Evolutionary conservation across 1,140 invertebrate genomes (phyloP).

Genomic region (Melanaphis sacchari): DNA sequence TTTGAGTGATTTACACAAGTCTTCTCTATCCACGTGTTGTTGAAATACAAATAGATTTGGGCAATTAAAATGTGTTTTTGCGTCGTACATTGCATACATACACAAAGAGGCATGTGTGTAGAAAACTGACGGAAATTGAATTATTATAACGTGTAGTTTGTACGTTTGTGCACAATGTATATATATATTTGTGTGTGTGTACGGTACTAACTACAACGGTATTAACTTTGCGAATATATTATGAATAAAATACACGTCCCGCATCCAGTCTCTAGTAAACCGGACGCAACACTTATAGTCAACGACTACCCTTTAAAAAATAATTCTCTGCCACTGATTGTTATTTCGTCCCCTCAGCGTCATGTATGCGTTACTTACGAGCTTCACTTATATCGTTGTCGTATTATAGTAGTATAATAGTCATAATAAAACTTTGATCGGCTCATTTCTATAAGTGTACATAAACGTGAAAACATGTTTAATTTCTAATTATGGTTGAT

Average conservation of each 20-base stretch:
- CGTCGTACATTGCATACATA: neutral
- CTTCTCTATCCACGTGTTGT: neutral
- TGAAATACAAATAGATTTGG: conserved; percentile 16
- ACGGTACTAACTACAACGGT: neutral
- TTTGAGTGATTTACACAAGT: neutral
- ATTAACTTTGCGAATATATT: neutral
- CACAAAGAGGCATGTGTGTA: neutral
- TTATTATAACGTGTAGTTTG: neutral
- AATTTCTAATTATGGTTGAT: neutral
- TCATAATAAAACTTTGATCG: neutral
- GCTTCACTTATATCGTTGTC: neutral
- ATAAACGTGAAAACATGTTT: neutral
- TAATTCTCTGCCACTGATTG: neutral
- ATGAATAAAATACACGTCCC: neutral
- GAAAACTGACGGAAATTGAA: neutral
- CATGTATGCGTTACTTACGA: neutral
- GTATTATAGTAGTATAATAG: neutral
- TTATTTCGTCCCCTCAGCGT: neutral
- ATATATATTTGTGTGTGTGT: neutral
- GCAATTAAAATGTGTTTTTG: conserved; percentile 24
- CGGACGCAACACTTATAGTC: neutral
- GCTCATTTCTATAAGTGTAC: neutral
- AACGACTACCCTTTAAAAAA: neutral
- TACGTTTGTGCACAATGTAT: neutral
- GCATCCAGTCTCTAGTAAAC: neutral